phyloP scores from a whole-genome alignment of 2,888 invertebrate species.

The Mythimna impura region DNA sequence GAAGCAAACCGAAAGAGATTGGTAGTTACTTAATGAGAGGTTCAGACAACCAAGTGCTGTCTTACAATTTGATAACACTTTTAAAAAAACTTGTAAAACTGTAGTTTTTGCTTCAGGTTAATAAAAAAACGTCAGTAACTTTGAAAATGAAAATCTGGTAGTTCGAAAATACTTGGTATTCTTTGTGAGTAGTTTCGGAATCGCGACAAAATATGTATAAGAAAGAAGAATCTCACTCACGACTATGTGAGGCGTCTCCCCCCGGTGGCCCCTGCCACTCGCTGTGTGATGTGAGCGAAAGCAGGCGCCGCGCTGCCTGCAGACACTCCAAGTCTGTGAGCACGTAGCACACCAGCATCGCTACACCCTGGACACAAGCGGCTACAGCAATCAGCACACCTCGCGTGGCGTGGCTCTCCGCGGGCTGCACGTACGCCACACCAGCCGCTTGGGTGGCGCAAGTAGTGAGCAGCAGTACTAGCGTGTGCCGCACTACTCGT shows the following conservation, averaged over 20 bases:
- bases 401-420: slow-evolving; percentile 73
- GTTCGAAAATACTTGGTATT: no score
- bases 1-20: background rate
- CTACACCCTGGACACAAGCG: slow-evolving; percentile 86
- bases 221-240: slow-evolving; percentile 81
- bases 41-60: no score
- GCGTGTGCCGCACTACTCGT: slow-evolving; percentile 80
- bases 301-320: slow-evolving; percentile 80
- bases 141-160: no score
- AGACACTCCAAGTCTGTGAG: slow-evolving; percentile 90
- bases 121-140: no score
- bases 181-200: no score
- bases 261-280: slow-evolving; percentile 89
- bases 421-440: slow-evolving; percentile 84
- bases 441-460: slow-evolving; percentile 83
- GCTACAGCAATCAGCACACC: slow-evolving; percentile 79
- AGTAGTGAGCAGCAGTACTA: slow-evolving; percentile 79
- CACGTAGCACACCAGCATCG: slow-evolving; percentile 91
- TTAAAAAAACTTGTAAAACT: no score
- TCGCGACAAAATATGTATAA: background rate
- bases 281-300: slow-evolving; percentile 78
- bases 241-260: slow-evolving; percentile 91
- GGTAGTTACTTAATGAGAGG: no score
- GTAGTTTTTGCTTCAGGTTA: no score
- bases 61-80: no score